phyloP scores from a whole-genome alignment of 2,113 vertebrate genomes.

The Dromiciops gliroides region DNA sequence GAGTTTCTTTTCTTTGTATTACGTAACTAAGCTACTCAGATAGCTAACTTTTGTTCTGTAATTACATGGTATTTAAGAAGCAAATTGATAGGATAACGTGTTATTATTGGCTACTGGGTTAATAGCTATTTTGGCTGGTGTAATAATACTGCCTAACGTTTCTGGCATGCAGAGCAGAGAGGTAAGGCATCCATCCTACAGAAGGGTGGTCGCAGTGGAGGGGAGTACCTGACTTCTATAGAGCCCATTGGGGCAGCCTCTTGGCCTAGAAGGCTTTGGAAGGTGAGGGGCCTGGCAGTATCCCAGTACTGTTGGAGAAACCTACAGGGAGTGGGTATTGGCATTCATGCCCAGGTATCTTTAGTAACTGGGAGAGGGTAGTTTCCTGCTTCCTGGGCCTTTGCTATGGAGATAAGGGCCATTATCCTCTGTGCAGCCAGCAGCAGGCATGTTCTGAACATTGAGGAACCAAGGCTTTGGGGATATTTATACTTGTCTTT shows the following conservation, averaged over 20 bases:
- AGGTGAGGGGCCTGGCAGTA: not conserved
- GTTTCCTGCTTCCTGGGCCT: not conserved
- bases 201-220: conserved; percentile 46
- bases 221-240: conserved; percentile 9
- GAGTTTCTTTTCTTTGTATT: conserved; percentile 83
- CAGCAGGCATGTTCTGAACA: not conserved
- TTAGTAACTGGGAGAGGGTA: not conserved
- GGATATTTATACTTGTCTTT: not conserved
- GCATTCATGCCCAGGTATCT: conserved; percentile 12
- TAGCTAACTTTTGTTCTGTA: conserved; percentile 82
- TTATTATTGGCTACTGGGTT: conserved; percentile 80
- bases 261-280: not conserved
- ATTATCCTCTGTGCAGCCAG: not conserved
- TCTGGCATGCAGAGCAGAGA: conserved; percentile 62
- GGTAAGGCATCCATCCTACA: not conserved
- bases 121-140: conserved; percentile 77
- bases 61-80: conserved; percentile 79
- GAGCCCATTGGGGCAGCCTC: not conserved
- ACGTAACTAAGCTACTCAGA: conserved; percentile 85
- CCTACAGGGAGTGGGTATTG: conserved; percentile 65
- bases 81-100: conserved; percentile 76
- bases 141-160: conserved; percentile 71
- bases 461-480: not conserved
- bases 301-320: not conserved
- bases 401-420: not conserved